Evolutionary conservation across 2,797 vertebrate species (phyloP), one percentile per base, ranked within the genome.

Genomic region (Phaenicophaeus curvirostris): DNA sequence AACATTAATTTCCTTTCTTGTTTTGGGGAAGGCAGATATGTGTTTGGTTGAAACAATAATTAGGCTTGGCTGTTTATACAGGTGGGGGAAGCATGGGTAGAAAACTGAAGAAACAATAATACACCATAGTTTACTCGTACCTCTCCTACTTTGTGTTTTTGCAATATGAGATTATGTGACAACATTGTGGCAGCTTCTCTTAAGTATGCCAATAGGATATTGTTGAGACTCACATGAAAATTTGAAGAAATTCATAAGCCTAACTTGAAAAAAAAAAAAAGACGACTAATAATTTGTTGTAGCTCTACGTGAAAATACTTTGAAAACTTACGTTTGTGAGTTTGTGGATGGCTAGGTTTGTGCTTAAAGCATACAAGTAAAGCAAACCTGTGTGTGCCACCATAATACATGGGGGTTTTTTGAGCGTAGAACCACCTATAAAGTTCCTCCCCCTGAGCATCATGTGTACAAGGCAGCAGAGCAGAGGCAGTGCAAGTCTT

Each of bases 31-130:
- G 84, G 58, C 84, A 88, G 71, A 66, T 90, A 78, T 1, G 41
- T 69, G 39, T 88, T 82, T 48, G 30, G 80, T 33, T 90, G 78
- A 65, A 95, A 72, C 62, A 93, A n/a, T 84, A 74, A 44, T 76
- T 57, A 77, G 66, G 50, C 54, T 83, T 81, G 75, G 12, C 59
- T 96, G 71, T 94, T 94, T 89, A 58, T 92, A 85, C 86, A 93
- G 81, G 57, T 90, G 84, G 59, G 73, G 73, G 62, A 84, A 86
- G 48, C 62, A 42, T 8, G 3, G 67, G 55, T 68, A 41, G 51
- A 39, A 84, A 89, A 82, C 51, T 15, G 48, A 58, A 74, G 39
- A 39, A 39, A 39, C 39, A 39, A 39, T 39, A 39, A 39, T 39
- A 39, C 39, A 12, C 14, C 7, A 2, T 46, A 21, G 5, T 35